Percentiles rank a stretch among this genome's conserved stretches.
Evolutionary conservation across 1,140 invertebrate species (phyloP).

Genomic region (Drosophila setifemur): DNA sequence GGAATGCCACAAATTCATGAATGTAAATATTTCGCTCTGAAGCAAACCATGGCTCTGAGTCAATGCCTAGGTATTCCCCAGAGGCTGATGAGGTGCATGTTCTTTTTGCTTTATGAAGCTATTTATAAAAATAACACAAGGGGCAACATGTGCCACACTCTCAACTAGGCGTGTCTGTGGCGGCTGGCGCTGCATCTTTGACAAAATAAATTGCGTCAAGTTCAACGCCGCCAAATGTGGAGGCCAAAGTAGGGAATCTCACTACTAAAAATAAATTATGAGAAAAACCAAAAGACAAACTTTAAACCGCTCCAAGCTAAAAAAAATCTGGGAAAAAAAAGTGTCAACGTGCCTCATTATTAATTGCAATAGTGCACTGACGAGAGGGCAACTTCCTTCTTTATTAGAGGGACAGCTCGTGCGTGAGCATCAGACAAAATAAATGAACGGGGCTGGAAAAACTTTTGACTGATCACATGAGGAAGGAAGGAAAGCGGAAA

Average conservation of each 20-base stretch:
- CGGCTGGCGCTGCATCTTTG: constrained; percentile 47
- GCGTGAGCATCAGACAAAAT: constrained; percentile 31
- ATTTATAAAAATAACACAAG: constrained; percentile 55
- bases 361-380: constrained; percentile 60
- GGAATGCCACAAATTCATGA: too few relatives aligned
- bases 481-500: constrained; percentile 56
- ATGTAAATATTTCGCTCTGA: neutral
- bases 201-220: constrained; percentile 80
- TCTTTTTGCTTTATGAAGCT: constrained; percentile 30
- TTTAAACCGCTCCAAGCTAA: neutral
- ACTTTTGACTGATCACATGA: constrained; percentile 71
- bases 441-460: constrained; percentile 32
- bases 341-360: constrained; percentile 77
- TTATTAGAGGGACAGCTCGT: constrained; percentile 39
- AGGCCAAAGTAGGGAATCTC: constrained; percentile 66
- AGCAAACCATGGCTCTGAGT: constrained; percentile 14
- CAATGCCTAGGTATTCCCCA: constrained; percentile 69
- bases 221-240: constrained; percentile 79
- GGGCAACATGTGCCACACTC: constrained; percentile 58
- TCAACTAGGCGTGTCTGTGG: constrained; percentile 71
- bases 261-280: constrained; percentile 73
- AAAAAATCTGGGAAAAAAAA: constrained; percentile 21
- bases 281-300: constrained; percentile 34
- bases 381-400: constrained; percentile 24
- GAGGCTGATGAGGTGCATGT: constrained; percentile 34